Base-by-base conservation (phyloP, 35 echinoderm and acorn worm genomes). In the Patiria miniata region DNA sequence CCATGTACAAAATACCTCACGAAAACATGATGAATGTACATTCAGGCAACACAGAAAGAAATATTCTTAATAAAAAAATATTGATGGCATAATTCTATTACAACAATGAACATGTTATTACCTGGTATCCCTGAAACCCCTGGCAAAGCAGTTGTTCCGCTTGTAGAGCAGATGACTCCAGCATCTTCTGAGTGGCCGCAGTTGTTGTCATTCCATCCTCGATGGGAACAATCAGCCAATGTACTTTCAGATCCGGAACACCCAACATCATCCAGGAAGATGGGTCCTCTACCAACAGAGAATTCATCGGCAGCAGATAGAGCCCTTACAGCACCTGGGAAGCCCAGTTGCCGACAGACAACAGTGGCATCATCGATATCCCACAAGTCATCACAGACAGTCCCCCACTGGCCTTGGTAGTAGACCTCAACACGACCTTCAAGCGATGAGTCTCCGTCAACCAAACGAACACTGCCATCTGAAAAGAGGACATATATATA, bases 161-260 rank as follows among this genome's bases (percentile, higher is more conserved):
- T n/a, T 28, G 15, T 34, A 28, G 82, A 77, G 80, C 89, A 95
- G 0, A 52, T 56, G 38, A 95, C 80, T 8, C 89, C 86, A 14
- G 81, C 85, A 85, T 95, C 89, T 82, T 95, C 93, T 28, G 21
- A 17, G 39, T 88, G 89, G 0, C 32, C 52, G 60, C 93, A 95
- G 26, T 91, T 91, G 17, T 89, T 39, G 7, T 26, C 32, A 0
- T 58, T 38, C 33, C 61, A 59, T 14, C 85, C 89, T 0, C 47
- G 32, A 85, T 88, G 86, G 2, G 47, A 5, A 50, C 93, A 95
- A n/a, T 86, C 83, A 0, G 40, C 52, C n/a, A 91, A 39, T 17
- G 59, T 51, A 9, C 22, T 68, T 60, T 95, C 93, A 8, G 82
- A 21, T 8, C 93, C 93, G 14, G 4, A 19, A 81, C 93, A 95